Conservation (phyloP, 2,888 invertebrate species). For the Nematopogon swammerdamellus region DNA sequence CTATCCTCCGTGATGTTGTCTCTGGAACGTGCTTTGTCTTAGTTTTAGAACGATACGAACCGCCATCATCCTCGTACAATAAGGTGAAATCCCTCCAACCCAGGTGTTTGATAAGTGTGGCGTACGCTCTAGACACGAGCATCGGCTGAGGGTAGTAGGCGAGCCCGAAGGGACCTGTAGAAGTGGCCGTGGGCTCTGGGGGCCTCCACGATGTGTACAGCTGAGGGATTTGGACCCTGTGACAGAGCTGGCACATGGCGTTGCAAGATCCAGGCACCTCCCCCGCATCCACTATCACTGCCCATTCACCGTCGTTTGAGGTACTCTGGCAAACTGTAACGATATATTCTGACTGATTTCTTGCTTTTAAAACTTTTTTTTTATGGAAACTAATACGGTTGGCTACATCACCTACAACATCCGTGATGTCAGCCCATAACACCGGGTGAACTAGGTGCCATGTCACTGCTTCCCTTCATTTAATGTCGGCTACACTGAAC, state of each 20-base stretch:
- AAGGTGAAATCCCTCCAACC: conserved; percentile 75
- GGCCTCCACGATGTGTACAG: conserved; percentile 67
- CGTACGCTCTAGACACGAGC: conserved; percentile 61
- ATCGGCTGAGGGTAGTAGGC: conserved; percentile 64
- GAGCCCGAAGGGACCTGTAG: conserved; percentile 42
- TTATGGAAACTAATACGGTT: no score
- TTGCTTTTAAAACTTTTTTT: no score
- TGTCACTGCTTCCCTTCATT: no score
- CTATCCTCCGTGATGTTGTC: no score
- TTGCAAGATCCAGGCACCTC: background rate
- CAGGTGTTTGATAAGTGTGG: conserved; percentile 64
- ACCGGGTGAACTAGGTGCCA: no score
- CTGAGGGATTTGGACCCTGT: conserved; percentile 63
- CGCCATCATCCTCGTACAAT: conserved; percentile 74
- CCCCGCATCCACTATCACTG: background rate
- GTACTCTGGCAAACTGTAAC: background rate
- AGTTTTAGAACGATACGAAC: no score
- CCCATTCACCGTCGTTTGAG: background rate
- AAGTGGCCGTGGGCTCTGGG: conserved; percentile 54
- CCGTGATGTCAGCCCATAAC: no score
- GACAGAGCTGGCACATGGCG: background rate
- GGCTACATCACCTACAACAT: no score
- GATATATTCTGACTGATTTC: no score
- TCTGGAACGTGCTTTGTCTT: no score
- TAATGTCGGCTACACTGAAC: no score